phyloP scores from a whole-genome alignment of 2,113 vertebrate species.

The Cercocebus atys region DNA sequence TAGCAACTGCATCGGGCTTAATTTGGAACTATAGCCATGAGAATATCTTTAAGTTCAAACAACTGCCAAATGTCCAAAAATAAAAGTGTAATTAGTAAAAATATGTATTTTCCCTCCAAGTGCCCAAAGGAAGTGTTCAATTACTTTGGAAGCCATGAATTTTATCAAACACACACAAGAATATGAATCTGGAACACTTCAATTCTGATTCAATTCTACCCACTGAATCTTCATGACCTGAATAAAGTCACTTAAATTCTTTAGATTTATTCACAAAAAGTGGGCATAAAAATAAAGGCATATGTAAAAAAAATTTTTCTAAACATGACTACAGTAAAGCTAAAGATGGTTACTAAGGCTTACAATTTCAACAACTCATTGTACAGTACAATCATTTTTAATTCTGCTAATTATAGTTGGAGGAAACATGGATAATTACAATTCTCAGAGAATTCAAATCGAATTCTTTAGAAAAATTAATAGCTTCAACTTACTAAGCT shows the following conservation, averaged over 20 bases:
- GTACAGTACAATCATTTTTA: slow-evolving; percentile 40
- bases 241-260: slow-evolving; percentile 32
- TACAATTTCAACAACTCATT: slow-evolving; percentile 25
- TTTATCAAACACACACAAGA: slow-evolving; percentile 34
- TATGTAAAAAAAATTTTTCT: background rate
- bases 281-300: slow-evolving; percentile 41
- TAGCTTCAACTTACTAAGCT: background rate
- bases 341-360: slow-evolving; percentile 62
- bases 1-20: slow-evolving; percentile 12
- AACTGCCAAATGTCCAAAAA: slow-evolving; percentile 35
- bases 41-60: slow-evolving; percentile 39
- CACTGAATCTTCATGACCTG: background rate
- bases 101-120: slow-evolving; percentile 36
- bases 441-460: slow-evolving; percentile 9
- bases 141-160: slow-evolving; percentile 32
- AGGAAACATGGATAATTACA: background rate
- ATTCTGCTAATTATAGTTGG: slow-evolving; percentile 45
- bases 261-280: background rate
- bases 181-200: background rate
- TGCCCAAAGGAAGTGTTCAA: background rate
- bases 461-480: slow-evolving; percentile 3
- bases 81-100: slow-evolving; percentile 49
- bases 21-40: background rate
- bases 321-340: slow-evolving; percentile 21
- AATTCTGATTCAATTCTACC: background rate